A percentile compares a stretch with the other conserved stretches of the same genome.
These are phyloP conservation scores for Calliopsis andreniformis DNA, from an alignment of 1,140 invertebrate species.

Conservation along the genomic window DNA sequence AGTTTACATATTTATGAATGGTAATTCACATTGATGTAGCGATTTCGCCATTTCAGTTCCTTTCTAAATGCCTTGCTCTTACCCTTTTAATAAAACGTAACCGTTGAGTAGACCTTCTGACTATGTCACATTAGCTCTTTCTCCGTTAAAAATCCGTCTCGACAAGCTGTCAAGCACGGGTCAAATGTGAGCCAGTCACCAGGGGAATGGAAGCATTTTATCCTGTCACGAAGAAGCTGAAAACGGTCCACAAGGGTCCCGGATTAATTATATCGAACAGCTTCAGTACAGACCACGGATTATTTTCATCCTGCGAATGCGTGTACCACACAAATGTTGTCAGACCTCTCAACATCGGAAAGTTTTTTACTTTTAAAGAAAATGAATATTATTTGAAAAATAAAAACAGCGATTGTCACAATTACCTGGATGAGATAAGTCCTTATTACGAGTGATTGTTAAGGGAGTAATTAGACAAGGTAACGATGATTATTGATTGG, in stretches of 20 bases:
- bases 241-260: conserved; percentile 16
- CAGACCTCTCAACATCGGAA: background rate
- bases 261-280: conserved; percentile 45
- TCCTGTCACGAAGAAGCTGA: background rate
- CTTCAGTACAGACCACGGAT: conserved; percentile 45
- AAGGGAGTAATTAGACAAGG: too few species aligned
- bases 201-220: conserved; percentile 31
- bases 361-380: background rate
- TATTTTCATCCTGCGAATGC: background rate
- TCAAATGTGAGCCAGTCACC: conserved; percentile 36
- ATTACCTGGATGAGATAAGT: too few species aligned
- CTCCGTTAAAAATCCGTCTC: conserved; percentile 42
- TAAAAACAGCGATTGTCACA: too few species aligned
- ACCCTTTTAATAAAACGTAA: conserved; percentile 36
- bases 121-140: conserved; percentile 51
- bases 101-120: conserved; percentile 6
- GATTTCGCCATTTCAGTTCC: background rate
- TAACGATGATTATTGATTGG: too few species aligned
- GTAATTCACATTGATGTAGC: background rate
- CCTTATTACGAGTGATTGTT: too few species aligned
- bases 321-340: background rate
- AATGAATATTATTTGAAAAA: background rate
- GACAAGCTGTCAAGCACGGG: conserved; percentile 40
- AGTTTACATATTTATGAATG: too few species aligned
- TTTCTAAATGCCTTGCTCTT: background rate